Conservation (phyloP, 2,113 vertebrate genomes). For the Sylvia atricapilla region DNA sequence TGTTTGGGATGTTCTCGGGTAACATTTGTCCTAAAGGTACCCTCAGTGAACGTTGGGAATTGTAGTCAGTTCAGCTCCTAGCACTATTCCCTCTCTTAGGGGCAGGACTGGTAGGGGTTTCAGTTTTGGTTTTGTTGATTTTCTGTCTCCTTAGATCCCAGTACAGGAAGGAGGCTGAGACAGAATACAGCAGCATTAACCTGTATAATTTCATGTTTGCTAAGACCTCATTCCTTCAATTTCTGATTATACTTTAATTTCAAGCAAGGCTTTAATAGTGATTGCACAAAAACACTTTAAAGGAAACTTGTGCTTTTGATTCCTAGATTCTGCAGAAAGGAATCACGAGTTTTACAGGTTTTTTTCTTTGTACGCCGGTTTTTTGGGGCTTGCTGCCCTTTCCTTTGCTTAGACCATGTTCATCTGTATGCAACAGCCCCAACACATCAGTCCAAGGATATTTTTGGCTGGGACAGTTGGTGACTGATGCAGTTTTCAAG, state of each 20-base stretch:
- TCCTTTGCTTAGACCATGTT: neutral
- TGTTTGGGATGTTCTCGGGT: neutral
- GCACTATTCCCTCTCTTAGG: neutral
- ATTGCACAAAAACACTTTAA: neutral
- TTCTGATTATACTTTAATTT: neutral
- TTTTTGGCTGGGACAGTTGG: neutral
- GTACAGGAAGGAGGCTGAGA: neutral
- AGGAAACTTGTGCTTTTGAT: neutral
- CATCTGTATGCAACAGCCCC: neutral
- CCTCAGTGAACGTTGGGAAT: neutral
- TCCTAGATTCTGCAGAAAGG: neutral
- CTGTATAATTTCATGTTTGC: accelerated
- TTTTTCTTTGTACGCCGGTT: neutral
- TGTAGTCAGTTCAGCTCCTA: neutral
- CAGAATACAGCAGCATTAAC: neutral
- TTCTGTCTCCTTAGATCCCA: neutral
- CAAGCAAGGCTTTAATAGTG: neutral
- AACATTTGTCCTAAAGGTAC: neutral
- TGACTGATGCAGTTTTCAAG: neutral
- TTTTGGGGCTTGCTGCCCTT: neutral
- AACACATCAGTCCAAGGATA: neutral
- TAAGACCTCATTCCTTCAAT: neutral
- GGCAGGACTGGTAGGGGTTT: neutral
- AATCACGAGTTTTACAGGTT: neutral
- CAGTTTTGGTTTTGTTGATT: neutral